Conservation (phyloP, 2,113 vertebrate species). For the Apteryx mantelli region DNA sequence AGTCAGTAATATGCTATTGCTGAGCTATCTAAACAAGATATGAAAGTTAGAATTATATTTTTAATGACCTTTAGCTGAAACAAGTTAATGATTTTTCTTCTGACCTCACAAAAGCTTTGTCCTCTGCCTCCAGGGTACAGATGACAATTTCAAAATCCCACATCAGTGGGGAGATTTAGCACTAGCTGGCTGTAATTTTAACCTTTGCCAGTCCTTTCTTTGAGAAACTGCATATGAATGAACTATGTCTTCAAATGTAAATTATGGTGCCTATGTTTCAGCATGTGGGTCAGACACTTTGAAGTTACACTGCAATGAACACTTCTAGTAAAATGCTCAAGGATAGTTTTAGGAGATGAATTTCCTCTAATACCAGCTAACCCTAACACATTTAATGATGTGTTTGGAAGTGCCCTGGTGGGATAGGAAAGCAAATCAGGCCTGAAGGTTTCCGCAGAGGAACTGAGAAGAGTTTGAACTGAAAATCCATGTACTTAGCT, state of each 20-base stretch:
- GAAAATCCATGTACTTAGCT: not conserved
- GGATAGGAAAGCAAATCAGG: not conserved
- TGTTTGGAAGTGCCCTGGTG: not conserved
- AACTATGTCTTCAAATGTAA: not conserved
- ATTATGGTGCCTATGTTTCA: not conserved
- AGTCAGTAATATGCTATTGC: not conserved
- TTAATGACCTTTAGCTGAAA: not conserved
- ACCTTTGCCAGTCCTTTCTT: not conserved
- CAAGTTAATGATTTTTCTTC: not conserved
- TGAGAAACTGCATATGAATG: not conserved
- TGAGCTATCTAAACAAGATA: not conserved
- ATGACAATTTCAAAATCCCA: not conserved
- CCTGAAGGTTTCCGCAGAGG: not conserved
- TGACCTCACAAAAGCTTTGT: not conserved
- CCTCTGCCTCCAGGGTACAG: not conserved
- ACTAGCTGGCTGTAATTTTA: not conserved
- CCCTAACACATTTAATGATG: not conserved
- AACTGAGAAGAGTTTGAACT: not conserved
- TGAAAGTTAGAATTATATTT: not conserved
- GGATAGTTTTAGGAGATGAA: not conserved
- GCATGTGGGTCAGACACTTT: not conserved
- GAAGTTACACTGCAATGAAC: not conserved
- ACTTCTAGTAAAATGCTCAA: not conserved
- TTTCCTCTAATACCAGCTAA: not conserved
- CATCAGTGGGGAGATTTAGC: not conserved